phyloP scores from a whole-genome alignment of 2,888 invertebrate genomes.

The Pachymerium ferrugineum region DNA sequence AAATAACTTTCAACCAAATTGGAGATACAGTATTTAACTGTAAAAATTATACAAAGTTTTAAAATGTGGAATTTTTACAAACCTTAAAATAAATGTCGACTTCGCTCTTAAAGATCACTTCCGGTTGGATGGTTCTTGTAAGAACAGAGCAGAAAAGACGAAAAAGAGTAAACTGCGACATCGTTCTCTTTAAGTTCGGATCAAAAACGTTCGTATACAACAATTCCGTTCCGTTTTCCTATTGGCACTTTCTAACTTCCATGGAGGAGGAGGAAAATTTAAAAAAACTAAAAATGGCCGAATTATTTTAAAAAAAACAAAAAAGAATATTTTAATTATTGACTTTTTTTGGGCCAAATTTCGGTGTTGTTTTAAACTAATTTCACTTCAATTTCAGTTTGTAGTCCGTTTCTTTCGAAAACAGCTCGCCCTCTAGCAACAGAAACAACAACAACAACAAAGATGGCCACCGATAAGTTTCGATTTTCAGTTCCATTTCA shows the following conservation, averaged over 20 bases:
- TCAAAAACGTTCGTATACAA: conserved; percentile 9
- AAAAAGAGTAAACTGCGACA: neutral
- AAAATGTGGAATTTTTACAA: too few relatives aligned
- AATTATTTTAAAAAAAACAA: neutral
- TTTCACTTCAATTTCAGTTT: too few relatives aligned
- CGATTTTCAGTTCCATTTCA: conserved; percentile 8
- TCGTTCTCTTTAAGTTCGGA: neutral
- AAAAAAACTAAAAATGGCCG: neutral
- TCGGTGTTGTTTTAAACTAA: too few relatives aligned
- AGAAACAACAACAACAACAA: neutral
- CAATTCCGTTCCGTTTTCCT: neutral
- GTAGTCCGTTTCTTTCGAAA: too few relatives aligned
- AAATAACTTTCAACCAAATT: too few relatives aligned
- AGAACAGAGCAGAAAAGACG: neutral
- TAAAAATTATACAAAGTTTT: too few relatives aligned
- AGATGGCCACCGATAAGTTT: neutral
- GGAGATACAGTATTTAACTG: too few relatives aligned
- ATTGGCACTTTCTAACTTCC: neutral
- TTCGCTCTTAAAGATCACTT: too few relatives aligned
- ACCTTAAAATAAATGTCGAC: too few relatives aligned
- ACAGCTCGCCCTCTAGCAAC: neutral
- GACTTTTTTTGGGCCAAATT: too few relatives aligned
- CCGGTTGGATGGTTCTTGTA: neutral
- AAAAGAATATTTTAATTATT: too few relatives aligned
- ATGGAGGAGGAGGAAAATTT: neutral